Evolutionary conservation across 2,113 vertebrate genomes (phyloP), one percentile per base, ranked within the genome.

Genomic region (Synchiropus splendidus): DNA sequence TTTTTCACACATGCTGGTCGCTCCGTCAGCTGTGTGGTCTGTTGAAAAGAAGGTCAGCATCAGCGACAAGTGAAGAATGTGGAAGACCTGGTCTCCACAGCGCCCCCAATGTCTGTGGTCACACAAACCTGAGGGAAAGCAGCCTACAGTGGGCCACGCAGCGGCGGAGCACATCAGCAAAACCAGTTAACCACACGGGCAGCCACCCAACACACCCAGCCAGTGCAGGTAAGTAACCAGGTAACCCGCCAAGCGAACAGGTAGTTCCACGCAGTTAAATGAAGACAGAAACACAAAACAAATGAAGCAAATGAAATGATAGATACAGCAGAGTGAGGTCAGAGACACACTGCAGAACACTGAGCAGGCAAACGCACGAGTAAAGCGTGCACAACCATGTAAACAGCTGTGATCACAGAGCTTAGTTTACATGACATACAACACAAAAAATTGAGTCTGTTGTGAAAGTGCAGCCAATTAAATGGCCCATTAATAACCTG

Each of bases 1-100:
- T 94, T 97, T 80, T 95, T 98, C 61, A 98, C 91, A 43, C 94
- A 98, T 10, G 89, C 80, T 1, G 92, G 93, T 51, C 92, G 89
- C 67, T 98, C 93, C 0, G 87, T 95, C 40, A 98, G 84, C 72
- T 96, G 94, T 9, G 89, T 92, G 39, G 78, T 80, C 93, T 17
- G 51, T 60, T 16, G 12, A 16, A n/a, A 46, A 18, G 43, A 63
- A 15, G 31, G 15, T 33, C 16, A 18, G 32, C 32, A 13, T 17
- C n/a, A 8, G 12, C 18, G 12, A 45, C 13, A 18, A 5, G 16
- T 4, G 32, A 4, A 27, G 21, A 27, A 27, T 4, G 8, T 5
- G 21, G 8, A 27, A 8, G 8, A 27, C 4, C 4, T 5, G 21
- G 21, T 27, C 21, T 4, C 8, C 21, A 27, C 49, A 70, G 45